Evolutionary conservation across 2,888 invertebrate genomes (phyloP), one percentile per base, ranked within the genome.

Genomic region (Lamellibrachia columna): DNA sequence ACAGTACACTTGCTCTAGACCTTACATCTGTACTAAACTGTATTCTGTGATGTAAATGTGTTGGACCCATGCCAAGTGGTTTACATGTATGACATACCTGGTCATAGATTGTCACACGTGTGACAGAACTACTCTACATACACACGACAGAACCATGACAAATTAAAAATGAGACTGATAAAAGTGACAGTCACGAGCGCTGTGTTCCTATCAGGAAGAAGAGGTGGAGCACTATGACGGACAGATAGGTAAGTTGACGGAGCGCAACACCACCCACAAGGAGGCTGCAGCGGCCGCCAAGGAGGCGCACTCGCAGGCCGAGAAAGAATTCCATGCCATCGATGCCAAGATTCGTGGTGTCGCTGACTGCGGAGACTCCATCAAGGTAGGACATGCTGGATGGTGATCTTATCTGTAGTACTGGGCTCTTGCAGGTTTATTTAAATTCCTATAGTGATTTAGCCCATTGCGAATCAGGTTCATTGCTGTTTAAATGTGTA

Each of bases 201-300:
- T 8, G 52, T 9, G 4, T 55, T n/a, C 22, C 90, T 92, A 91
- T 91, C 53, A 96, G 96, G 95, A 95, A 94, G 95, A 95, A 90
- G 96, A 96, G 91, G 95, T 95, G 22, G 92, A 93, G 52, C 93
- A 94, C 58, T 94, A 95, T 92, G 93, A 94, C 52, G 93, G 93
- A 7, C 95, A 95, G 93, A 94, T 95, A 7, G 52, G 93, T 7
- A 93, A 94, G 60, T 91, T 93, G 7, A 93, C 93, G 11, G 92
- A 91, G 28, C 94, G 94, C 11, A 90, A 90, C 15, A 93, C 92
- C 0, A 93, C 93, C 55, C 55, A 93, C 11, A 92, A 94, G 52
- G 94, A 93, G 58, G 53, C 11, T 0, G 52, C 90, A 8, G 52
- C 92, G 6, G 53, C 52, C 8, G 91, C 92, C 60, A 91, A 90